Evolutionary conservation across 2,113 vertebrate species (phyloP).

Genomic region (Lethenteron reissneri): DNA sequence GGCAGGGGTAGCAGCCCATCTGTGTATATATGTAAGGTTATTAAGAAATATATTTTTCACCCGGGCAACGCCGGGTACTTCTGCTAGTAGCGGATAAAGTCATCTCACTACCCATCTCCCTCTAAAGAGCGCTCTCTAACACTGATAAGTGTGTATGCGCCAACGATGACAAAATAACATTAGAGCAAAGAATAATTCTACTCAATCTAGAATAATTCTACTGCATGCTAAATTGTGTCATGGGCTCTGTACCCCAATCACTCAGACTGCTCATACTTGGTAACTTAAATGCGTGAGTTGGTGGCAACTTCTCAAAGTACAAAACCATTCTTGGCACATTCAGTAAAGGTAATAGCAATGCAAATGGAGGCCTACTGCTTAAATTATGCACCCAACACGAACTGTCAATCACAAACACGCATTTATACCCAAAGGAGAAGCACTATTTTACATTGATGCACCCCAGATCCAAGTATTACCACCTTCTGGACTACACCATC

Average conservation of each 20-base stretch:
- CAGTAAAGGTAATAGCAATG: neutral
- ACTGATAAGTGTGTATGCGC: neutral
- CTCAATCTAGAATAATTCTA: neutral
- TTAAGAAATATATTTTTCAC: too few species aligned
- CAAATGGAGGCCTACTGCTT: neutral
- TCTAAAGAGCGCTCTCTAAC: neutral
- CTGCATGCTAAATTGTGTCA: neutral
- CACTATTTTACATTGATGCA: neutral
- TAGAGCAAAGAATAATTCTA: neutral
- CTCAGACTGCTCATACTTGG: neutral
- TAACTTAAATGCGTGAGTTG: neutral
- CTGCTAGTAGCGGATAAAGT: neutral
- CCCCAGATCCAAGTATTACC: neutral
- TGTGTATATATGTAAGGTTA: too few species aligned
- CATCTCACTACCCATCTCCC: neutral
- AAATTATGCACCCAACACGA: neutral
- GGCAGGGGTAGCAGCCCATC: too few species aligned
- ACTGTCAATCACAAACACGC: neutral
- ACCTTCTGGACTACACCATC: neutral
- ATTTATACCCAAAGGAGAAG: neutral
- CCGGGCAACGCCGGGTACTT: too few species aligned
- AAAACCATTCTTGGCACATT: neutral
- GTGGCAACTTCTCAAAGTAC: neutral
- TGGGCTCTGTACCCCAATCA: neutral
- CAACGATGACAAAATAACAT: neutral